These are phyloP conservation scores for Sesia bembeciformis DNA, from an alignment of 2,888 invertebrate genomes.

Conservation along the genomic window DNA sequence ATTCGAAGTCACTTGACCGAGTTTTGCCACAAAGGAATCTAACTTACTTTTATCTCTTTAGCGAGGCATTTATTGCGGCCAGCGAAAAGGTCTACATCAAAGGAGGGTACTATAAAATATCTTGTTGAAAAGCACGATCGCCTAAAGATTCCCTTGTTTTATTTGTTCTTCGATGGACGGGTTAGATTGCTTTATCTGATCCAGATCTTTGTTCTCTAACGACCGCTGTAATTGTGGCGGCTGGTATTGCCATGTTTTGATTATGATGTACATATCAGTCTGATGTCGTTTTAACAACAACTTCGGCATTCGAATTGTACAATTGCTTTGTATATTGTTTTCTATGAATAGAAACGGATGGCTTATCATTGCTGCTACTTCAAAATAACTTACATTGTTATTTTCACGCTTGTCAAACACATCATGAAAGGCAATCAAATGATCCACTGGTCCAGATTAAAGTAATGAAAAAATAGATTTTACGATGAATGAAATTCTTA, in stretches of 20 bases:
- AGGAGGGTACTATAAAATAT: conserved; percentile 36
- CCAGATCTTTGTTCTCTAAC: conserved; percentile 14
- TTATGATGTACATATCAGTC: not conserved
- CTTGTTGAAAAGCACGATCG: conserved; percentile 25
- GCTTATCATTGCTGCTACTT: not conserved
- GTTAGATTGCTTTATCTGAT: conserved; percentile 19
- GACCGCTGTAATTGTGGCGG: conserved; percentile 12
- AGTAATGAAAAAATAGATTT: conserved; percentile 2
- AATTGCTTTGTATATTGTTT: not conserved
- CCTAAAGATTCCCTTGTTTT: conserved; percentile 19
- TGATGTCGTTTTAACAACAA: not conserved
- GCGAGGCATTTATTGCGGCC: conserved; percentile 58
- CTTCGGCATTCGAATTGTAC: not conserved
- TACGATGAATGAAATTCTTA: no score
- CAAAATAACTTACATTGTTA: conserved; percentile 20
- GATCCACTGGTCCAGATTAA: conserved; percentile 23
- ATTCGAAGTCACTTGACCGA: conserved; percentile 50
- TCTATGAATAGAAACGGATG: not conserved
- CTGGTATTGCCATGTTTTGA: conserved; percentile 5
- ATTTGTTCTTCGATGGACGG: conserved; percentile 13
- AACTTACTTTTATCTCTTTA: conserved; percentile 54
- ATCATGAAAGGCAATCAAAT: conserved; percentile 22
- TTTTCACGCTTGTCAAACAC: conserved; percentile 29
- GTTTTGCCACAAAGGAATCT: conserved; percentile 49
- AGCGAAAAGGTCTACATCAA: conserved; percentile 52